Percentiles rank a stretch among this genome's conserved stretches.
Conservation (phyloP, 2,113 vertebrate genomes). For the Saccopteryx bilineata region DNA sequence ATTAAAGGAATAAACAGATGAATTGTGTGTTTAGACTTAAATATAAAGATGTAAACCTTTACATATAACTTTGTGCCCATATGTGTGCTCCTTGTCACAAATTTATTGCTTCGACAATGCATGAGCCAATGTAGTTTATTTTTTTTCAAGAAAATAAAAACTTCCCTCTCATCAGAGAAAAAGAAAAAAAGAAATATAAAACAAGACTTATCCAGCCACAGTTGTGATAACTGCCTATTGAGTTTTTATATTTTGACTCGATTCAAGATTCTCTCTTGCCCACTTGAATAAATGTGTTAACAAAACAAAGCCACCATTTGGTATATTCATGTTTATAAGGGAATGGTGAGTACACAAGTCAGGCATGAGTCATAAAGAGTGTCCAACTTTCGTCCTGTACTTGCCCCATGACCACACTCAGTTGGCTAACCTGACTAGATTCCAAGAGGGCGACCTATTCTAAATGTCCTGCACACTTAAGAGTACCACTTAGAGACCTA, state of each 20-base stretch:
- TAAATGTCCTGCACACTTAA: neutral
- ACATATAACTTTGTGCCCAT: neutral
- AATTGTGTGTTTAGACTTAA: conserved; percentile 19
- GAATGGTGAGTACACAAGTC: neutral
- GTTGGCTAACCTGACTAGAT: neutral
- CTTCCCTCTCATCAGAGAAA: neutral
- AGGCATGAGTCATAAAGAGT: neutral
- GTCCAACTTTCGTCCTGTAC: neutral
- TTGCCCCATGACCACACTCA: neutral
- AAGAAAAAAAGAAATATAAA: neutral
- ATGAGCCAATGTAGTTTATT: neutral
- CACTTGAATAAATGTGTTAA: neutral
- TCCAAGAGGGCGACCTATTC: neutral
- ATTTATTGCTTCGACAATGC: conserved; percentile 42
- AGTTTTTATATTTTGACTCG: conserved; percentile 35
- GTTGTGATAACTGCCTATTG: neutral
- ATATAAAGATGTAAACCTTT: conserved; percentile 34
- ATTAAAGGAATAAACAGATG: conserved; percentile 44
- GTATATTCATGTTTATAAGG: neutral
- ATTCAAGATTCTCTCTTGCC: neutral
- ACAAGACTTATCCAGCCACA: neutral
- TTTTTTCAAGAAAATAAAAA: conserved; percentile 3
- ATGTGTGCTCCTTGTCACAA: neutral
- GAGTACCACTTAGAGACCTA: conserved; percentile 7
- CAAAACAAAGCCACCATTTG: conserved; percentile 5